Evolutionary conservation across 2,888 invertebrate species (phyloP).

Genomic region (Taphrorychus bicolor): DNA sequence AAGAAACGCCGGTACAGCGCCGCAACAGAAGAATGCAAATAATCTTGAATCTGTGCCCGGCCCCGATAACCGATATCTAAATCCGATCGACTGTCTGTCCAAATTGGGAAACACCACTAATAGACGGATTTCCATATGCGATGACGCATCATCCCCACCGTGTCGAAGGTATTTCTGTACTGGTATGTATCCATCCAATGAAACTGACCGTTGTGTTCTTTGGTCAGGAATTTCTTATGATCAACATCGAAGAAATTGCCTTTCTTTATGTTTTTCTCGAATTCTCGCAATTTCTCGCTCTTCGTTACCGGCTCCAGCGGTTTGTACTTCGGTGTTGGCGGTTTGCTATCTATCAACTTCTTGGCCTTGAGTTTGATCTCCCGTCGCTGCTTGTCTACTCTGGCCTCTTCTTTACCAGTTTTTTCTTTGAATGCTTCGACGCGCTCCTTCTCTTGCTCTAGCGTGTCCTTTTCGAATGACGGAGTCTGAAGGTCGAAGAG

Average conservation of each 20-base stretch:
- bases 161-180: conserved; percentile 55
- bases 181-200: conserved; percentile 55
- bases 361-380: conserved; percentile 54
- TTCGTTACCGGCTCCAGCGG: conserved; percentile 57
- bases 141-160: conserved; percentile 59
- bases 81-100: conserved; percentile 52
- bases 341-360: conserved; percentile 49
- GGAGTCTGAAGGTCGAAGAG: conserved; percentile 48
- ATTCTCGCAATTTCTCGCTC: conserved; percentile 56
- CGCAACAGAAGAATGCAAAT: conserved; percentile 35
- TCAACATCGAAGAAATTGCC: conserved; percentile 58
- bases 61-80: conserved; percentile 51
- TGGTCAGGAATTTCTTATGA: conserved; percentile 55
- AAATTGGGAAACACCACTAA: conserved; percentile 49
- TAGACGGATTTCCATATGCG: conserved; percentile 57
- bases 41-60: conserved; percentile 47
- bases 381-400: conserved; percentile 54
- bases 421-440: conserved; percentile 55
- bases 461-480: conserved; percentile 55
- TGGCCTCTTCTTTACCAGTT: conserved; percentile 55
- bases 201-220: conserved; percentile 45
- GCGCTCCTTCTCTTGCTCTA: conserved; percentile 56
- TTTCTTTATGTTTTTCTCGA: conserved; percentile 55
- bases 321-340: conserved; percentile 52
- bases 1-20: conserved; percentile 39